These are phyloP conservation scores for Molossus molossus DNA, from an alignment of 2,797 vertebrate species.

Conservation along the genomic window DNA sequence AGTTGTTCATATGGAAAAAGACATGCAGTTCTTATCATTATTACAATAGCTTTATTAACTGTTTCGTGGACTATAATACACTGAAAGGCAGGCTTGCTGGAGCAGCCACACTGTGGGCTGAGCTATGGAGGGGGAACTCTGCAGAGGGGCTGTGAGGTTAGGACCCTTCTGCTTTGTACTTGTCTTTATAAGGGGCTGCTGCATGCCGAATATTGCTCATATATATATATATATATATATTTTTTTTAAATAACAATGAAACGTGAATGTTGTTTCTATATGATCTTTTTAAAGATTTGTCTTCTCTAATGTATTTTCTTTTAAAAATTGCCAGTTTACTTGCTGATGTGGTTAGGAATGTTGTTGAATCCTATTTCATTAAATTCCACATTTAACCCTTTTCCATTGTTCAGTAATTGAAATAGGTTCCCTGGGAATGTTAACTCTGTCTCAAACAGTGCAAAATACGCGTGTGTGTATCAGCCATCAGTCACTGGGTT, in stretches of 20 bases:
- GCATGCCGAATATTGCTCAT: background rate
- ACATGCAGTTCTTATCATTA: background rate
- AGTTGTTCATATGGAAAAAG: background rate
- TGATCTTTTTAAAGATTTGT: slow-evolving; percentile 13
- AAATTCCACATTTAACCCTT: slow-evolving; percentile 78
- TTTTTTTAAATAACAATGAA: background rate
- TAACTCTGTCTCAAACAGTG: slow-evolving; percentile 46
- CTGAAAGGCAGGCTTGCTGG: background rate
- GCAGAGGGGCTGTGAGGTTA: rapidly evolving
- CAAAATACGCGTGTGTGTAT: slow-evolving; percentile 65
- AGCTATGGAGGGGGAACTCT: no score
- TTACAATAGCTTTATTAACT: background rate
- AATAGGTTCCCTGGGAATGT: slow-evolving; percentile 62
- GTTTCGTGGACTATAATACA: background rate
- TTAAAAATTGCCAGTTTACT: slow-evolving; percentile 73
- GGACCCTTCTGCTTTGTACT: background rate
- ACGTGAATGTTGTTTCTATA: background rate
- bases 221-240: no score
- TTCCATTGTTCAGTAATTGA: slow-evolving; percentile 78
- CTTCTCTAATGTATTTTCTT: slow-evolving; percentile 63
- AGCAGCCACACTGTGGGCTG: rapidly evolving
- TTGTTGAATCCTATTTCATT: slow-evolving; percentile 66
- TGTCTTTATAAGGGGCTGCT: background rate
- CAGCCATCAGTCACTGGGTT: slow-evolving; percentile 72
- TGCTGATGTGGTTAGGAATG: slow-evolving; percentile 57